Conservation (phyloP, 2,113 vertebrate genomes). For the Protomyctophum bolini region DNA sequence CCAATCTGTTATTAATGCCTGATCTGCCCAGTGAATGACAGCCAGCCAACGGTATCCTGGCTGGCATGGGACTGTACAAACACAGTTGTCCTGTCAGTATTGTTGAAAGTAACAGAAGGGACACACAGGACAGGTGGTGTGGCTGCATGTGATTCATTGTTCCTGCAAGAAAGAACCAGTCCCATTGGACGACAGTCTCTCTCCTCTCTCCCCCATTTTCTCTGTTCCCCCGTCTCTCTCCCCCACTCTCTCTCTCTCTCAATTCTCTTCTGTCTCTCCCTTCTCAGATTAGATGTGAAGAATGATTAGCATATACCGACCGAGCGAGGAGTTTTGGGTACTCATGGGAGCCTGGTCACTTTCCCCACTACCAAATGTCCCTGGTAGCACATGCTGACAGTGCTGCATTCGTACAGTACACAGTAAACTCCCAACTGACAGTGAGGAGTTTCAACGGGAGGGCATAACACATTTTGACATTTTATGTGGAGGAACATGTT, state of each 20-base stretch:
- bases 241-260: constrained; percentile 21
- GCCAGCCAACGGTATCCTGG: constrained; percentile 52
- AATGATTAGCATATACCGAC: constrained; percentile 75
- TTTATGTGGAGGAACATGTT: no score
- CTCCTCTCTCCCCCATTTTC: constrained; percentile 10
- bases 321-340: constrained; percentile 59
- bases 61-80: constrained; percentile 66
- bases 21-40: constrained; percentile 50
- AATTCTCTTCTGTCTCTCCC: constrained; percentile 58
- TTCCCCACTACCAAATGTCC: constrained; percentile 71
- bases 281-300: constrained; percentile 76
- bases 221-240: constrained; percentile 16
- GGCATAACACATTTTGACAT: no score
- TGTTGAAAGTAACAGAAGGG: constrained; percentile 70
- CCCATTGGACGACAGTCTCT: constrained; percentile 55
- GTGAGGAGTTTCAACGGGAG: no score
- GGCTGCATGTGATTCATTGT: constrained; percentile 75
- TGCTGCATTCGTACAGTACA: constrained; percentile 52
- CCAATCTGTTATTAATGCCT: constrained; percentile 67
- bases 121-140: constrained; percentile 73
- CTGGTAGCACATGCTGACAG: constrained; percentile 65
- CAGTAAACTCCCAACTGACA: no score
- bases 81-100: constrained; percentile 63
- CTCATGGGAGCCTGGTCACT: constrained; percentile 66
- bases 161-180: constrained; percentile 72